Evolutionary conservation across 2,888 invertebrate genomes (phyloP).

Genomic region (Lobophora halterata): DNA sequence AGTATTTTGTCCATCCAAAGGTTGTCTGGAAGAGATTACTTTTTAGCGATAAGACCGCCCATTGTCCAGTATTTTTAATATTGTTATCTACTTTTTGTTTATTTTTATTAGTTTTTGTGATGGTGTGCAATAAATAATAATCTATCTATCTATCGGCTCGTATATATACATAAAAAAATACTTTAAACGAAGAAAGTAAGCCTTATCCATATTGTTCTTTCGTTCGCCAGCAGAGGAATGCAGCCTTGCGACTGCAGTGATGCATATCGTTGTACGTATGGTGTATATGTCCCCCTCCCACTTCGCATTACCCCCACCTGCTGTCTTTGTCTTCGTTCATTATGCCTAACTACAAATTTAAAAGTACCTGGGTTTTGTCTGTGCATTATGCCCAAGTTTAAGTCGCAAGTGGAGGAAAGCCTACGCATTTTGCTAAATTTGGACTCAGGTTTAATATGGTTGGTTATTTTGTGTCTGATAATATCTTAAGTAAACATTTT

Average conservation of each 20-base stretch:
- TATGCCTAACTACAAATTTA: conserved; percentile 47
- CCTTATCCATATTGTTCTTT: conserved; percentile 46
- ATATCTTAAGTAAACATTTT: too few species aligned
- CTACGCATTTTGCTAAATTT: conserved; percentile 1
- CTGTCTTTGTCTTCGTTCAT: conserved; percentile 66
- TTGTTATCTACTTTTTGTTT: too few species aligned
- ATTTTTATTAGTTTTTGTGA: too few species aligned
- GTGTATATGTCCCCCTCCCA: conserved; percentile 54
- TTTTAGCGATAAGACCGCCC: too few species aligned
- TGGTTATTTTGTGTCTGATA: too few species aligned
- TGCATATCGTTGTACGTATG: conserved; percentile 74
- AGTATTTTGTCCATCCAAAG: too few species aligned
- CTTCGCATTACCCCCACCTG: conserved; percentile 39
- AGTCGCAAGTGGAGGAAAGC: neutral
- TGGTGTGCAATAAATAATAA: too few species aligned
- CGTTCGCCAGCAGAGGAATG: conserved; percentile 66
- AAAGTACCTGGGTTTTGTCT: conserved; percentile 26
- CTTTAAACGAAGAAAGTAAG: conserved; percentile 14
- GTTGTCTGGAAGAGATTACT: too few species aligned
- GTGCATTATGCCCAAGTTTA: conserved; percentile 4
- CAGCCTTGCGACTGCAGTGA: conserved; percentile 75
- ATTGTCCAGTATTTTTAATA: too few species aligned
- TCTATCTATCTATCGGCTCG: too few species aligned
- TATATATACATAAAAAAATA: too few species aligned
- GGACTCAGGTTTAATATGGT: conserved; percentile 1